Base-by-base conservation (phyloP, 1,140 invertebrate species). In the Drosophila mojavensis region DNA sequence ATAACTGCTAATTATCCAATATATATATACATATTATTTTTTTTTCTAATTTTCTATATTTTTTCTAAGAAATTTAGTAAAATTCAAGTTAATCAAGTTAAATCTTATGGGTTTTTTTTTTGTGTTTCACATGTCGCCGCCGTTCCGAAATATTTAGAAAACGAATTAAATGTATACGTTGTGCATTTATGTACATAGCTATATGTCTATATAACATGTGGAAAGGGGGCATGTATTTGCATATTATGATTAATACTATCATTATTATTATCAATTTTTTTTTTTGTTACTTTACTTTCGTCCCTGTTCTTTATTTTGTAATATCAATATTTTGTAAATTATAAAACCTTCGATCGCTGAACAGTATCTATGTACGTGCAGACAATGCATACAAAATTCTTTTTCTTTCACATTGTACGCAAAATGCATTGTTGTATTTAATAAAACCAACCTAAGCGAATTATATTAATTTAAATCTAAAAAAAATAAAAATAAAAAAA, bases 401-500 rank as follows among this genome's bases (percentile, higher is more conserved):
- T 73, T 76, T 84, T 67, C 63, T 39, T 39, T 15, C 43, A 76
- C 59, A 75, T 75, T 56, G 53, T 65, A 69, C 69, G 67, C 62
- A 65, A 47, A 55, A 77, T 47, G 74, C 77, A 80, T 80, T 84
- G 82, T 81, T 86, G 85, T 79, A 86, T 82, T 81, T 74, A 79
- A 86, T 73, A 81, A 83, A 83, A 72, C 47, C 36, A 65, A 65
- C 64, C 65, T 75, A 79, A 76, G 72, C 79, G 74, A 88, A 79
- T 72, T 79, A 71, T 79, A 79, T 79, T 88, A 77, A n/a, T n/a
- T n/a, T n/a, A n/a, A n/a, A n/a, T n/a, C n/a, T n/a, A n/a, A n/a
- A n/a, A n/a, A n/a, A n/a, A 88, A 82, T 86, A 82, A 69, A 76
- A 61, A 73, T 45, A 45, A 4, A 77, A 15, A 55, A 73, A 50